Percentiles rank a stretch among this genome's conserved stretches.
Conservation (phyloP, 1,140 invertebrate species). For the Capitella teleta region DNA sequence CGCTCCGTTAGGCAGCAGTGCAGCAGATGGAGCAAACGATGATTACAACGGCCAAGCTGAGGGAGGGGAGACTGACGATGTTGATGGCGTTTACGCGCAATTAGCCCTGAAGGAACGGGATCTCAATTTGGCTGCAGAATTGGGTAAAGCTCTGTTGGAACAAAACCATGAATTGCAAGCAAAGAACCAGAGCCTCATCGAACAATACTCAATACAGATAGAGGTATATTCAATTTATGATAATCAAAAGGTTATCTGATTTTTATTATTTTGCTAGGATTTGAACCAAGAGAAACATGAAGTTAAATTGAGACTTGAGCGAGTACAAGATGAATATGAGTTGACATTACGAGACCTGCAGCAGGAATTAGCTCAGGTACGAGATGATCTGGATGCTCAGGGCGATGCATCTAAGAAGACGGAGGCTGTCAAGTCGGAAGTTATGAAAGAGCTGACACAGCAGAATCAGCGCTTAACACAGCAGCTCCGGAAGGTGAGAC, state of each 20-base stretch:
- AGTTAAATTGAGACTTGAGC: slow-evolving; percentile 67
- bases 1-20: too few relatives aligned
- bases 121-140: slow-evolving; percentile 79
- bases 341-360: slow-evolving; percentile 74
- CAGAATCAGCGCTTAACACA: slow-evolving; percentile 79
- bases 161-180: slow-evolving; percentile 76
- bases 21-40: too few relatives aligned
- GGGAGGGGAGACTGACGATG: too few relatives aligned
- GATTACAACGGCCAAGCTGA: too few relatives aligned
- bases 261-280: too few relatives aligned
- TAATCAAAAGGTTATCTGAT: too few relatives aligned
- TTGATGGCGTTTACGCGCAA: slow-evolving; percentile 64
- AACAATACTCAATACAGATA: slow-evolving; percentile 81
- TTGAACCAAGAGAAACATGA: slow-evolving; percentile 87
- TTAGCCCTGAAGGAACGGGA: slow-evolving; percentile 86
- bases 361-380: slow-evolving; percentile 66
- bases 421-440: slow-evolving; percentile 65
- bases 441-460: slow-evolving; percentile 73
- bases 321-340: slow-evolving; percentile 77
- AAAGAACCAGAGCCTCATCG: slow-evolving; percentile 69
- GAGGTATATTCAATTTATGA: slow-evolving; percentile 59
- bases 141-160: slow-evolving; percentile 86
- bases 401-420: slow-evolving; percentile 55
- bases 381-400: slow-evolving; percentile 49
- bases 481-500: slow-evolving; percentile 65